Evolutionary conservation across 2,113 vertebrate genomes (phyloP), one percentile per base, ranked within the genome.

Genomic region (Stegostoma tigrinum): DNA sequence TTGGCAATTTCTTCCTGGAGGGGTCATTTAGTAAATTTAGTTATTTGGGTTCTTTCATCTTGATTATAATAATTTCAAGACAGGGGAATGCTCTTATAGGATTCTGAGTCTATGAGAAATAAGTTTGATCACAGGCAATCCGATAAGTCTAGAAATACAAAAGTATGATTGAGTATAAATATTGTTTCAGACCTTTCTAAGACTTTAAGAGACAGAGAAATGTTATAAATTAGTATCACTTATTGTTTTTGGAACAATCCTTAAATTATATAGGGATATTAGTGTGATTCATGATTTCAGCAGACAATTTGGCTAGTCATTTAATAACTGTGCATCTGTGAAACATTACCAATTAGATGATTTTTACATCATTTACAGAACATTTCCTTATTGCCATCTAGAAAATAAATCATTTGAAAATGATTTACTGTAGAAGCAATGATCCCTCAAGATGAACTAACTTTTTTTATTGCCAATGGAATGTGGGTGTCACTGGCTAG

Each of bases 281-380:
- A 17, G 15, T 14, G 24, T 95, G 67, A 95, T 95, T 48, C 24
- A 72, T 42, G 67, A 72, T 24, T 70, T 42, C 23, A 19, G 23
- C 14, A 30, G 67, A 95, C 66, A 94, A 70, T 48, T 72, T 70
- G 42, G 42, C 38, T 48, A 72, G 38, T 95, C 42, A 48, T 95
- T 70, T 48, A 95, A 72, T 72, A 70, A 94, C 67, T 95, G 70
- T 72, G 30, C 91, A 67, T 94, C n/a, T 42, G 91, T 67, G 64
- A 68, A 94, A 94, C 64, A 95, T 95, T 95, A 42, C 38, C 48
- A 72, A 72, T 72, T 95, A 95, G 30, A 48, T 72, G 24, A 3
- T 70, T 95, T 15, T 42, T 48, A 10, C 66, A 95, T 70, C 23
- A 61, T 70, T 70, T 94, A 48, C 66, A 72, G 93, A 94, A 70